phyloP scores from a whole-genome alignment of 2,113 vertebrate genomes.

The Pycnonotus jocosus region DNA sequence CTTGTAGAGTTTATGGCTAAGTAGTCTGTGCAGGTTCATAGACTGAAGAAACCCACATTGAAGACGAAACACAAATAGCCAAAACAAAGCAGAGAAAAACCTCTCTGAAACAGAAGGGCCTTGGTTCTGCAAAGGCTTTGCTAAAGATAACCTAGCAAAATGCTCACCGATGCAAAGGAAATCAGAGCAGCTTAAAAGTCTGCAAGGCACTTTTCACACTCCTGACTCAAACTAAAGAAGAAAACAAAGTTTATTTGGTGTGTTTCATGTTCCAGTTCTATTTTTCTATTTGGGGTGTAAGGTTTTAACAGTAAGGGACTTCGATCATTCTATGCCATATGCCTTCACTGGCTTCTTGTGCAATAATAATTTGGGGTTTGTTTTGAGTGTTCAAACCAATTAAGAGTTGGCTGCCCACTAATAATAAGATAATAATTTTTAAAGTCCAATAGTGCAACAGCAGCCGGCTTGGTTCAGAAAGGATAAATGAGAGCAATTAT shows the following conservation, averaged over 20 bases:
- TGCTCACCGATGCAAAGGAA: conserved; percentile 1
- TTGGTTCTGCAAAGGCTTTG: conserved; percentile 23
- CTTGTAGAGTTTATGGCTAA: conserved; percentile 66
- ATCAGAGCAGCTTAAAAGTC: conserved; percentile 42
- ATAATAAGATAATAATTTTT: conserved; percentile 63
- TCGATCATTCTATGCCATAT: conserved; percentile 82
- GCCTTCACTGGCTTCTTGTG: conserved; percentile 89
- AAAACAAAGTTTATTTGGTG: conserved; percentile 74
- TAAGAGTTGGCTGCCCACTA: conserved; percentile 73
- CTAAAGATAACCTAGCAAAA: conserved; percentile 37
- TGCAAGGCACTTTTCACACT: conserved; percentile 59
- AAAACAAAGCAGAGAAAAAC: conserved; percentile 26
- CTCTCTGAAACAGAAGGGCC: conserved; percentile 16
- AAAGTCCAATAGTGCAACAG: conserved; percentile 57
- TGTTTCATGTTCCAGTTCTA: conserved; percentile 83
- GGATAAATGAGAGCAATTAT: conserved; percentile 55
- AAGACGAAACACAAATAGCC: conserved; percentile 38
- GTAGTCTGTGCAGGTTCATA: conserved; percentile 86
- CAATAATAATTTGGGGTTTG: conserved; percentile 80
- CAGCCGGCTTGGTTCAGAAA: conserved; percentile 72
- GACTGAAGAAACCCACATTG: conserved; percentile 71
- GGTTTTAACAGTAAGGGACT: conserved; percentile 70
- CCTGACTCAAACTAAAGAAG: conserved; percentile 59
- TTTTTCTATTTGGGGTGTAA: conserved; percentile 82
- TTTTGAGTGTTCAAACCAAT: conserved; percentile 78